Conservation (phyloP, 2,888 invertebrate species). For the Eumacrocentrus americanus region DNA sequence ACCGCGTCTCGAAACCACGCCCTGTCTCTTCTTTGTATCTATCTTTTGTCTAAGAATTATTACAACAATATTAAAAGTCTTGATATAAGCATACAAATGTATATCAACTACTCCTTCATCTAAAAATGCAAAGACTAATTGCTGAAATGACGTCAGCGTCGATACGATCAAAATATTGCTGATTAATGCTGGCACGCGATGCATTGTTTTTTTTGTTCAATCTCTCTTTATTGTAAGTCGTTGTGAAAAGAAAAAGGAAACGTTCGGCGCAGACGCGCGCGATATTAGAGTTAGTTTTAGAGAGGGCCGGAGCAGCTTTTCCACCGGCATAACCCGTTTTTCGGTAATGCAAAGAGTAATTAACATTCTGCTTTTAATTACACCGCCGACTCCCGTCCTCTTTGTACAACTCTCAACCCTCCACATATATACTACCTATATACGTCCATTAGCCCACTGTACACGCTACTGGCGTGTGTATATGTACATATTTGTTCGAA, state of each 20-base stretch:
- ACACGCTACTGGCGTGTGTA: no score
- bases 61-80: no score
- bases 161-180: no score
- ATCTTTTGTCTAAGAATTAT: slow-evolving; percentile 9
- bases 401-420: slow-evolving; percentile 18
- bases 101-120: no score
- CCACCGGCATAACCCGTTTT: slow-evolving; percentile 45
- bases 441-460: slow-evolving; percentile 35
- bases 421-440: slow-evolving; percentile 18
- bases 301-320: slow-evolving; percentile 22
- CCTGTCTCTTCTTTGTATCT: slow-evolving; percentile 44
- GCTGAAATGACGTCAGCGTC: no score
- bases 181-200: no score
- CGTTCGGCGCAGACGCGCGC: background rate
- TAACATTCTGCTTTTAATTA: slow-evolving; percentile 61
- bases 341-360: slow-evolving; percentile 60
- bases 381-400: slow-evolving; percentile 43
- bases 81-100: no score
- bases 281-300: background rate
- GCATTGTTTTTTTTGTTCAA: background rate
- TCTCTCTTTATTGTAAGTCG: background rate
- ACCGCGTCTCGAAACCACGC: slow-evolving; percentile 10
- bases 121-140: no score
- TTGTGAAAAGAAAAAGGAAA: background rate
- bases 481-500: background rate